phyloP scores from a whole-genome alignment of 2,113 vertebrate species.

The Thryonomys swinderianus region DNA sequence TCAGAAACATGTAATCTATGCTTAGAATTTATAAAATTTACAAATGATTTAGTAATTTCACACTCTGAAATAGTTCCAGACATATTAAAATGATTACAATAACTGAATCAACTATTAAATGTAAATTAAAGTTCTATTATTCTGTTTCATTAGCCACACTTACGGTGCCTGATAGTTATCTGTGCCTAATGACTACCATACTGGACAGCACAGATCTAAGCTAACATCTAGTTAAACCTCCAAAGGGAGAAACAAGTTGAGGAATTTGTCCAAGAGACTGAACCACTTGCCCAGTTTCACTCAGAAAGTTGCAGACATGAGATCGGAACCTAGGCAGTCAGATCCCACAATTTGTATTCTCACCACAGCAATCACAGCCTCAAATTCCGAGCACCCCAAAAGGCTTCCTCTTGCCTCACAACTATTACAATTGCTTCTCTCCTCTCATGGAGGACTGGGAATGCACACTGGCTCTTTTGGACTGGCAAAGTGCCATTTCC shows the following conservation, averaged over 20 bases:
- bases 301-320: neutral
- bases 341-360: neutral
- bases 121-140: neutral
- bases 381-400: neutral
- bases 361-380: neutral
- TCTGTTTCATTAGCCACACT: neutral
- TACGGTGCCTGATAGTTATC: neutral
- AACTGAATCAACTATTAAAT: neutral
- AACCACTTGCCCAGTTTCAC: neutral
- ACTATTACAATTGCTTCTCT: neutral
- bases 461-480: neutral
- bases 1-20: neutral
- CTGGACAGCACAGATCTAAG: neutral
- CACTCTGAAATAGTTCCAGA: neutral
- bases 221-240: neutral
- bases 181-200: neutral
- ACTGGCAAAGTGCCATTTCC: conserved; percentile 44
- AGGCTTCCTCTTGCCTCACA: neutral
- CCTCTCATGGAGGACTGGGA: neutral
- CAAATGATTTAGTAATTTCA: neutral
- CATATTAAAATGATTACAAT: neutral
- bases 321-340: neutral
- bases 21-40: conserved; percentile 45
- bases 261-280: neutral
- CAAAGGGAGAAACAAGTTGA: neutral